A percentile compares a stretch with the other conserved stretches of the same genome.
Evolutionary conservation across 2,888 invertebrate species (phyloP).

Genomic region (Meloe dianella): DNA sequence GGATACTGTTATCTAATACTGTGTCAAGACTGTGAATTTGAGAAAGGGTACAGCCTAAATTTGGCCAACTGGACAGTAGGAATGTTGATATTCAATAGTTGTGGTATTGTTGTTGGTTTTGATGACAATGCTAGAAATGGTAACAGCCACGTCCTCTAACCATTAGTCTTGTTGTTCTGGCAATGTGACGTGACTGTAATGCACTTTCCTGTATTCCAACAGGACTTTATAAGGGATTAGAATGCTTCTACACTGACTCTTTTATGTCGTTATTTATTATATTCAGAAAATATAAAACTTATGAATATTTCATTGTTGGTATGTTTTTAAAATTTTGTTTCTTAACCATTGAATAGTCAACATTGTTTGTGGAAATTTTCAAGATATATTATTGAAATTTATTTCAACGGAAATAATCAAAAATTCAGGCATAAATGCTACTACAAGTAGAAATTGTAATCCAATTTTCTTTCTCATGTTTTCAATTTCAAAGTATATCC

Average conservation of each 20-base stretch:
- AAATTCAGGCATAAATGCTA: neutral
- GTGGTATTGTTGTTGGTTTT: neutral
- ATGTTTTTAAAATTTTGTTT: neutral
- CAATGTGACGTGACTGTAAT: slow-evolving; percentile 49
- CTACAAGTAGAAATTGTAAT: neutral
- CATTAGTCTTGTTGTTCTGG: slow-evolving; percentile 50
- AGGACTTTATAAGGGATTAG: slow-evolving; percentile 39
- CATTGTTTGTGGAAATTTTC: neutral
- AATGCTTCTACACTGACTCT: slow-evolving; percentile 22
- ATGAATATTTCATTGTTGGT: slow-evolving; percentile 39
- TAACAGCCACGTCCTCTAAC: slow-evolving; percentile 47
- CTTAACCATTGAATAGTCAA: neutral
- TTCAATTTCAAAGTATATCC: neutral
- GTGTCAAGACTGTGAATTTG: neutral
- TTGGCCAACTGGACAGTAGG: neutral
- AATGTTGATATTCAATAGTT: neutral
- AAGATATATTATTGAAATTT: neutral
- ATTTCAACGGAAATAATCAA: neutral
- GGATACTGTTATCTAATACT: too few species aligned
- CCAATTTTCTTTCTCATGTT: neutral
- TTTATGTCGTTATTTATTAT: slow-evolving; percentile 28
- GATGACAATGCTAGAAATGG: neutral
- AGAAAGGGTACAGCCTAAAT: neutral
- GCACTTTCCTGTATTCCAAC: slow-evolving; percentile 42
- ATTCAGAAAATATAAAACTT: slow-evolving; percentile 41